A percentile compares a stretch with the other conserved stretches of the same genome.
Conservation (phyloP, 2,888 invertebrate species). For the Noctua fimbriata region DNA sequence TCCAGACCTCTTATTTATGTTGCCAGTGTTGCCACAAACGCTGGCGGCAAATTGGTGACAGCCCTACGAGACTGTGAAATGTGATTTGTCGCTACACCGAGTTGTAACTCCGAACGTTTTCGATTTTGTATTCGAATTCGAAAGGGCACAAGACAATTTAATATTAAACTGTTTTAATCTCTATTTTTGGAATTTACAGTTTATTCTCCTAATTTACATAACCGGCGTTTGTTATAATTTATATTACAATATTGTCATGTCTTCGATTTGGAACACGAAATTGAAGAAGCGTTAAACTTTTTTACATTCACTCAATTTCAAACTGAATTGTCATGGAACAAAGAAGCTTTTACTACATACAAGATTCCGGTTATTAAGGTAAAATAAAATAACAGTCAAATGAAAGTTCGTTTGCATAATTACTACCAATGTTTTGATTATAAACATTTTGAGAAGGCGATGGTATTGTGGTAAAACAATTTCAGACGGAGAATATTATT, state of each 20-base stretch:
- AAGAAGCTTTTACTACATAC: slow-evolving; percentile 1
- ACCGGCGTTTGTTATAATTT: not conserved
- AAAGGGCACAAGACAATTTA: slow-evolving; percentile 9
- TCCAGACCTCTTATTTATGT: slow-evolving; percentile 49
- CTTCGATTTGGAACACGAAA: slow-evolving; percentile 15
- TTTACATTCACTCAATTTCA: slow-evolving; percentile 4
- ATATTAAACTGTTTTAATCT: not conserved
- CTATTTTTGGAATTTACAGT: not conserved
- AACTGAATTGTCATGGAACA: not conserved
- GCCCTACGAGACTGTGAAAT: slow-evolving; percentile 61
- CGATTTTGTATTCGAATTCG: slow-evolving; percentile 33
- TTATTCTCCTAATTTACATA: not conserved
- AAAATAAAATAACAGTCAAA: slow-evolving; percentile 16
- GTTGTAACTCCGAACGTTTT: slow-evolving; percentile 58
- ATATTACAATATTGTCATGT: slow-evolving; percentile 1
- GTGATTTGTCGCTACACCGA: slow-evolving; percentile 67
- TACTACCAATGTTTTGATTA: slow-evolving; percentile 42
- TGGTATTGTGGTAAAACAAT: slow-evolving; percentile 8
- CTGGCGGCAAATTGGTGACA: slow-evolving; percentile 55
- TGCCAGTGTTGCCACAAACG: slow-evolving; percentile 42
- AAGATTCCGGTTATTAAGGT: not conserved
- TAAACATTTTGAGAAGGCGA: slow-evolving; percentile 19
- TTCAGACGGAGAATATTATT: slow-evolving; percentile 14
- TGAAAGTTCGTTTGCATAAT: slow-evolving; percentile 23
- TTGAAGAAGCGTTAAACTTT: slow-evolving; percentile 5